These are phyloP conservation scores for Pithys albifrons DNA, from an alignment of 2,113 vertebrate genomes.

Conservation along the genomic window DNA sequence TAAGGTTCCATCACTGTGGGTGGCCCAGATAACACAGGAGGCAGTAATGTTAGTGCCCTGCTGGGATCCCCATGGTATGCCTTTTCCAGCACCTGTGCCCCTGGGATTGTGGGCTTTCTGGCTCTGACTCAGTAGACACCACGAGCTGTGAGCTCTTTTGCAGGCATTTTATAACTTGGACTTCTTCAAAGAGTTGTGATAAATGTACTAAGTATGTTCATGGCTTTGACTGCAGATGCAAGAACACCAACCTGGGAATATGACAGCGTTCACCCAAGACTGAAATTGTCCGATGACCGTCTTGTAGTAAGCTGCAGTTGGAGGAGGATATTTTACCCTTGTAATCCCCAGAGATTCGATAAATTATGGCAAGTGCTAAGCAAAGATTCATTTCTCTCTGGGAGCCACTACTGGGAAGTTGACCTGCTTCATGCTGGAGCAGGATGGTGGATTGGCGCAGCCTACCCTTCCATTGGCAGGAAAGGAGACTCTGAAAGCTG, in stretches of 20 bases:
- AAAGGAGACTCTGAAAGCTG: conserved; percentile 64
- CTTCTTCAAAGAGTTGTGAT: neutral
- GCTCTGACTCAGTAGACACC: neutral
- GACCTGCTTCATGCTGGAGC: conserved; percentile 69
- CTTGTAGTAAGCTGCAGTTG: conserved; percentile 61
- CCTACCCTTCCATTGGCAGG: conserved; percentile 71
- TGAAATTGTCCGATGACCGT: conserved; percentile 66
- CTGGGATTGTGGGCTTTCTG: neutral
- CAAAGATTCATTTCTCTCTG: conserved; percentile 71
- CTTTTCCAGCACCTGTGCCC: neutral
- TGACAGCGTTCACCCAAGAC: conserved; percentile 65
- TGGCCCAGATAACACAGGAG: neutral
- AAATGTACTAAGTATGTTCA: neutral
- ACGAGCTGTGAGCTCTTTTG: neutral
- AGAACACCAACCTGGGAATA: conserved; percentile 73
- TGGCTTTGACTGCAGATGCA: conserved; percentile 62
- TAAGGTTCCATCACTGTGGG: neutral
- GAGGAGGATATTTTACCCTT: conserved; percentile 49
- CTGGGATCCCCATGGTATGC: neutral
- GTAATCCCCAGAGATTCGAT: conserved; percentile 60
- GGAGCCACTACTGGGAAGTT: conserved; percentile 80
- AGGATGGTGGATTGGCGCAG: conserved; percentile 76
- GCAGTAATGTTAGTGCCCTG: neutral
- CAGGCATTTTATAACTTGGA: neutral
- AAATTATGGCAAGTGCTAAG: conserved; percentile 75